Conservation (phyloP, 2,113 vertebrate species). For the Taurulus bubalis region DNA sequence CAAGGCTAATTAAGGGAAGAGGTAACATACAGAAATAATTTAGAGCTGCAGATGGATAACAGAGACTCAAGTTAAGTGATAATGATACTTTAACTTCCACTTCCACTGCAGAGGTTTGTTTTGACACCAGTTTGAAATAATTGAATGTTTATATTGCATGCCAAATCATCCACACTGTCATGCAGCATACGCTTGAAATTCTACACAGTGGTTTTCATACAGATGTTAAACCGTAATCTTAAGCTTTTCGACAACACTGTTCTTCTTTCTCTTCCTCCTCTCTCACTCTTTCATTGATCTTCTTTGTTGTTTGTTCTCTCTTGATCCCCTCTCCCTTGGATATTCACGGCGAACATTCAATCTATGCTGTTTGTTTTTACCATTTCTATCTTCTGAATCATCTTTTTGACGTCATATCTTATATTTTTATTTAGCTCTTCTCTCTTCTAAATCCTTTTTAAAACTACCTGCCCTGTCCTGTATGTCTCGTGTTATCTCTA, state of each 20-base stretch:
- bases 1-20: slow-evolving; percentile 58
- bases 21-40: slow-evolving; percentile 52
- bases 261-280: slow-evolving; percentile 28
- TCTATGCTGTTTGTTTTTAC: slow-evolving; percentile 38
- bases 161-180: slow-evolving; percentile 25
- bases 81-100: slow-evolving; percentile 39
- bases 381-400: slow-evolving; percentile 37
- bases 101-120: slow-evolving; percentile 29
- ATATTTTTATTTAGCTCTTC: slow-evolving; percentile 17
- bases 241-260: slow-evolving; percentile 26
- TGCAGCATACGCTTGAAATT: slow-evolving; percentile 1
- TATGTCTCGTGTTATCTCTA: slow-evolving; percentile 55
- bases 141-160: slow-evolving; percentile 27
- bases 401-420: slow-evolving; percentile 38
- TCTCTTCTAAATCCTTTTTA: slow-evolving; percentile 33
- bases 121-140: slow-evolving; percentile 26
- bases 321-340: slow-evolving; percentile 38
- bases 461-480: slow-evolving; percentile 78
- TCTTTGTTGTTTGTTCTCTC: slow-evolving; percentile 23
- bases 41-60: slow-evolving; percentile 43
- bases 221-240: slow-evolving; percentile 24
- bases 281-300: slow-evolving; percentile 5
- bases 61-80: slow-evolving; percentile 35
- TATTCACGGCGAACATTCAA: slow-evolving; percentile 31
- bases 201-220: slow-evolving; percentile 15